These are phyloP conservation scores for Leucoma salicis DNA, from an alignment of 2,888 invertebrate species.

Conservation along the genomic window DNA sequence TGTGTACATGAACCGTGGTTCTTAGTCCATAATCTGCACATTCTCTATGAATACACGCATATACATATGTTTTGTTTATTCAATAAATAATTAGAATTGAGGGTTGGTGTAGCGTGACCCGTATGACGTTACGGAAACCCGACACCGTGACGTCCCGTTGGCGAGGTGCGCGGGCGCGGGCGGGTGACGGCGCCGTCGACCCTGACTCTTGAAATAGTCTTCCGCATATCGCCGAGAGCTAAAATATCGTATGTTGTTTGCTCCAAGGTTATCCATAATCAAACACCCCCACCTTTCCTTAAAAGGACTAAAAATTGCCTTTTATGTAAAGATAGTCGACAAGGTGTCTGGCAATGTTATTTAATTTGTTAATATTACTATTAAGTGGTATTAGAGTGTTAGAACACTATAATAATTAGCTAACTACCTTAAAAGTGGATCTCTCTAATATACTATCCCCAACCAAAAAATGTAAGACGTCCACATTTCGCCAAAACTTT, in stretches of 20 bases:
- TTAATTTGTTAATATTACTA: background rate
- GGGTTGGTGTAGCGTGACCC: conserved; percentile 35
- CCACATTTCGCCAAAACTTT: no score
- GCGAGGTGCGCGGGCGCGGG: conserved; percentile 56
- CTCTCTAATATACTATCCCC: no score
- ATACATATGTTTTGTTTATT: no score
- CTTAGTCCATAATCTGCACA: no score
- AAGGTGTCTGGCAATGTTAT: conserved; percentile 17
- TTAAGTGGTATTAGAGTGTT: no score
- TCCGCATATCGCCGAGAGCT: conserved; percentile 76
- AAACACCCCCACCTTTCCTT: conserved; percentile 57
- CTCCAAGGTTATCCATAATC: conserved; percentile 53
- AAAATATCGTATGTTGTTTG: conserved; percentile 79
- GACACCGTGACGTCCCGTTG: conserved; percentile 53
- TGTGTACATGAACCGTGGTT: no score
- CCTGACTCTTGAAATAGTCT: conserved; percentile 83
- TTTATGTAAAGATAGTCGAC: conserved; percentile 36
- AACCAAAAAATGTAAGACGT: no score
- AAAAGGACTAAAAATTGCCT: conserved; percentile 54
- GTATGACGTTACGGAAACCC: conserved; percentile 56
- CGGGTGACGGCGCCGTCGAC: conserved; percentile 67
- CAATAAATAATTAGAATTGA: conserved; percentile 15
- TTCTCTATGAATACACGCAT: no score
- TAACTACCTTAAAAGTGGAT: no score
- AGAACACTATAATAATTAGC: no score